Evolutionary conservation across 2,797 vertebrate species (phyloP).

Genomic region (Emydoidea blandingii): DNA sequence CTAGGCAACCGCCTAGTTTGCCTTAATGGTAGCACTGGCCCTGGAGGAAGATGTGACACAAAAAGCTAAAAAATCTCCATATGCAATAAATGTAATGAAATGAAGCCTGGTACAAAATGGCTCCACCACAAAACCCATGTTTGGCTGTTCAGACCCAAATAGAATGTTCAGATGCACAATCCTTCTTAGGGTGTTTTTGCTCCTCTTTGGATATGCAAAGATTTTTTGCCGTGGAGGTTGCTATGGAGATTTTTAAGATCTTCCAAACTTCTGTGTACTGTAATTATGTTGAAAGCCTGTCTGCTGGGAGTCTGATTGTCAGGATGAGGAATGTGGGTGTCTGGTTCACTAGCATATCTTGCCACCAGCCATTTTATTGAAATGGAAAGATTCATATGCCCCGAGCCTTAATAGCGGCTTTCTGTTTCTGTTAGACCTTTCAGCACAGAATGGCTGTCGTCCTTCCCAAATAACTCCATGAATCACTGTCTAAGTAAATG

Average conservation of each 20-base stretch:
- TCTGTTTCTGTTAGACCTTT: conserved; percentile 68
- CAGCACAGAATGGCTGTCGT: conserved; percentile 44
- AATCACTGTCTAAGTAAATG: conserved; percentile 69
- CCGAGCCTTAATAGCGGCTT: conserved; percentile 69
- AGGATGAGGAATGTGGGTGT: conserved; percentile 75
- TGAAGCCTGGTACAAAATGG: not conserved
- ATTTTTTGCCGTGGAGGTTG: conserved; percentile 72
- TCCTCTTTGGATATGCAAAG: conserved; percentile 47
- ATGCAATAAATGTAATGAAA: not conserved
- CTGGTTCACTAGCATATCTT: conserved; percentile 74
- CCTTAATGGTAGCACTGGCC: too few species aligned
- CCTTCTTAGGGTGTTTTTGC: conserved; percentile 60
- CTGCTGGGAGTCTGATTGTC: conserved; percentile 75
- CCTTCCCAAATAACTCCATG: conserved; percentile 52
- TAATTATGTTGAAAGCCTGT: conserved; percentile 72
- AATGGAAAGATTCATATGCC: conserved; percentile 59
- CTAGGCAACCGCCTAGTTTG: too few species aligned
- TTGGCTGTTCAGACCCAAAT: conserved; percentile 53
- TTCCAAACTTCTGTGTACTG: conserved; percentile 66
- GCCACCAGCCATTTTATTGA: conserved; percentile 69
- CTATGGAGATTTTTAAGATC: conserved; percentile 79
- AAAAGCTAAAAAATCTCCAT: conserved; percentile 1
- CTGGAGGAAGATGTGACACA: not conserved
- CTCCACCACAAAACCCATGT: not conserved
- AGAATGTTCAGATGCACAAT: conserved; percentile 47